Conservation (phyloP, 2,888 invertebrate genomes). For the Acanthosepion lycidas region DNA sequence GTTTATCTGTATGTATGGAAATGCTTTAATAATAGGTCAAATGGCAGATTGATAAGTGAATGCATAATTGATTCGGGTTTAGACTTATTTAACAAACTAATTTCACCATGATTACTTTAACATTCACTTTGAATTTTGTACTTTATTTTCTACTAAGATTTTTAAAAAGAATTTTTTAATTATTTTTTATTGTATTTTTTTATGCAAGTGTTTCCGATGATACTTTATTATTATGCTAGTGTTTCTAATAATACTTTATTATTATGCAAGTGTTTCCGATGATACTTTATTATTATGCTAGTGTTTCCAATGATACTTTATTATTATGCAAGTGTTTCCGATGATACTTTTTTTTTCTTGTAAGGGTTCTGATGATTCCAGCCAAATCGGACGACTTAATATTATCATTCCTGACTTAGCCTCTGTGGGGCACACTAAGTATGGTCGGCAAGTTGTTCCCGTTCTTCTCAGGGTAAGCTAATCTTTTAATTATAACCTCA, state of each 20-base stretch:
- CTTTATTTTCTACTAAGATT: neutral
- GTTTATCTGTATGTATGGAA: too few species aligned
- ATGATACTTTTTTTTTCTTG: neutral
- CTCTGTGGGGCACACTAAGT: conserved; percentile 55
- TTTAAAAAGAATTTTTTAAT: neutral
- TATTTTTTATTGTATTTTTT: neutral
- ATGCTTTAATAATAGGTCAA: too few species aligned
- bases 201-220: neutral
- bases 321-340: neutral
- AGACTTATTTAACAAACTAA: neutral
- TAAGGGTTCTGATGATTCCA: conserved; percentile 48
- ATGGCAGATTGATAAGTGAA: too few species aligned
- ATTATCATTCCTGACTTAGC: conserved; percentile 56
- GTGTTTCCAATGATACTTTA: neutral
- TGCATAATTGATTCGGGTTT: neutral
- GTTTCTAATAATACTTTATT: neutral
- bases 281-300: neutral
- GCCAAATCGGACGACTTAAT: conserved; percentile 49
- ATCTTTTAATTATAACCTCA: too few species aligned
- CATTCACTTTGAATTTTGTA: neutral
- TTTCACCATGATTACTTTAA: neutral
- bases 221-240: neutral
- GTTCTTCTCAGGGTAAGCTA: conserved; percentile 60
- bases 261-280: neutral
- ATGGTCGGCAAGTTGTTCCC: conserved; percentile 59